Conservation (phyloP, 2,113 vertebrate genomes). For the Eretmochelys imbricata region DNA sequence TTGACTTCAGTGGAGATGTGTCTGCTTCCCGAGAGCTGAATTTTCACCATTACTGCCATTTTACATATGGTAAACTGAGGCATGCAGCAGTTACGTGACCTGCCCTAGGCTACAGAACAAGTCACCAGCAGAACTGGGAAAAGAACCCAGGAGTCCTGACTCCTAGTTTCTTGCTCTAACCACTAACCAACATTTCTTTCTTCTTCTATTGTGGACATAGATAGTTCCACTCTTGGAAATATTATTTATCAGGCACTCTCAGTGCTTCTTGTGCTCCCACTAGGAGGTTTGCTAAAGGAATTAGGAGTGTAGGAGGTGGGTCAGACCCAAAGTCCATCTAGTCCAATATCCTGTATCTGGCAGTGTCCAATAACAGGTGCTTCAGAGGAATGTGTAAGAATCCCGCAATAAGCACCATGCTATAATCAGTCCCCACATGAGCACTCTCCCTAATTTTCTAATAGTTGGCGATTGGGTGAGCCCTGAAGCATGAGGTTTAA, state of each 20-base stretch:
- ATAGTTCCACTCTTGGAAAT: neutral
- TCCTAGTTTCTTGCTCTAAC: neutral
- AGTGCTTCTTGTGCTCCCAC: neutral
- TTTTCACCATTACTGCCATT: neutral
- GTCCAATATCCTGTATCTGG: neutral
- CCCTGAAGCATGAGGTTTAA: neutral
- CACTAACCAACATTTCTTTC: fast-evolving
- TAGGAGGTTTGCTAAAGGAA: neutral
- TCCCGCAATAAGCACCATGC: fast-evolving
- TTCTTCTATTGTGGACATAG: neutral
- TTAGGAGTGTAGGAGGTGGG: neutral
- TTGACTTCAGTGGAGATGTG: fast-evolving
- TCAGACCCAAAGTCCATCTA: neutral
- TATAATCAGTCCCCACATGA: neutral
- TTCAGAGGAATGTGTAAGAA: neutral
- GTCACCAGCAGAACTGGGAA: neutral
- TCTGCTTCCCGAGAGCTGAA: neutral
- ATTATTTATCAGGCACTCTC: fast-evolving
- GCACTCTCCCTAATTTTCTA: neutral
- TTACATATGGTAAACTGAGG: conserved; percentile 27
- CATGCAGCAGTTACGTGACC: fast-evolving
- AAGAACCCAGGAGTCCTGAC: neutral
- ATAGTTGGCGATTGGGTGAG: neutral
- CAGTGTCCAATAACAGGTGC: neutral
- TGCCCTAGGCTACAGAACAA: neutral